Base-by-base conservation (phyloP, 2,888 invertebrate genomes). In the Noctua fimbriata region DNA sequence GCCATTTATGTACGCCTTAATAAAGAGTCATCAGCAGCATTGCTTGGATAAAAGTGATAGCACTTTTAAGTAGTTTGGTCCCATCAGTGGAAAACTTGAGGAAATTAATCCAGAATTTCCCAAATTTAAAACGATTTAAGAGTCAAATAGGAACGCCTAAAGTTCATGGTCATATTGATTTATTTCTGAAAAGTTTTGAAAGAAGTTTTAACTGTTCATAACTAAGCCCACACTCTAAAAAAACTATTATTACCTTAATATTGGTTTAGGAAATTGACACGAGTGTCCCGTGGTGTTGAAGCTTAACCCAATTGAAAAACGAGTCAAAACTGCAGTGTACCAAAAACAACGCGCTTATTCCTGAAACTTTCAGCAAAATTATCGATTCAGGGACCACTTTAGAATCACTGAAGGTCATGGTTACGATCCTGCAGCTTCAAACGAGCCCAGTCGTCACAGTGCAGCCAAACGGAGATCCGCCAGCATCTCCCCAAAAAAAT, bases 341-440 rank as follows among this genome's bases (percentile, higher is more conserved):
- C 24, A 47, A 69, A 41, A 49, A 66, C 16, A 58, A 16, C 16
- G 16, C 58, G 36, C 9, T 67, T 44, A 28, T 49, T 58, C 41
- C 49, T 21, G 18, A 77, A 69, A 36, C 12, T 73, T 74, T 28
- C 41, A 55, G 28, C n/a, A 52, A 73, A 63, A 69, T 52, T 16
- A 73, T 73, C 41, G 55, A 83, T 79, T 73, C 36, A 52, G 52
- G 75, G 73, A 65, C 16, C 28, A 32, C 36, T 58, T 55, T 52
- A 36, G 24, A 65, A 44, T 6, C 28, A 44, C 18, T 65, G 55
- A 79, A 87, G 87, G 84, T 87, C 87, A 85, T 36, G 84, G 67
- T 24, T 55, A 49, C 14, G 52, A 47, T n/a, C n/a, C 2, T 63
- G 36, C 18, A 47, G 49, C 49, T 18, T 47, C n/a, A 12, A n/a